These are phyloP conservation scores for Drosophila nasuta DNA, from an alignment of 1,140 invertebrate species.

Conservation along the genomic window DNA sequence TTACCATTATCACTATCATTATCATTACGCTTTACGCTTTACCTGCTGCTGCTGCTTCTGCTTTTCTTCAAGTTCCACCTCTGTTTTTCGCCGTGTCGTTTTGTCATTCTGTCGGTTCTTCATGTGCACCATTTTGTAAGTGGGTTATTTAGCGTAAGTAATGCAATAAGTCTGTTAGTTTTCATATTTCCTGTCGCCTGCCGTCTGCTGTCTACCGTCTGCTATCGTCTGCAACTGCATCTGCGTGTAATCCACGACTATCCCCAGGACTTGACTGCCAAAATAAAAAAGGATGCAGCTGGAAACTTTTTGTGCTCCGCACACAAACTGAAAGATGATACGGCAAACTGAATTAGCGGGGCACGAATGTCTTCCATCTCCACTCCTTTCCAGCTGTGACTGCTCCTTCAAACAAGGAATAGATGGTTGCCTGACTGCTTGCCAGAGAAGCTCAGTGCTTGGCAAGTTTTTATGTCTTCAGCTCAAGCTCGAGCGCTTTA, in stretches of 20 bases:
- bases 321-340: constrained; percentile 60
- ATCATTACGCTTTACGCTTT: constrained; percentile 46
- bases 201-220: constrained; percentile 8
- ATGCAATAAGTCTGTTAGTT: constrained; percentile 79
- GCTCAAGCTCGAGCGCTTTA: constrained; percentile 34
- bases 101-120: constrained; percentile 24
- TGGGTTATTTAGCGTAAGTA: constrained; percentile 82
- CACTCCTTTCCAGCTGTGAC: background rate
- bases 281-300: constrained; percentile 9
- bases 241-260: constrained; percentile 59
- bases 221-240: constrained; percentile 29
- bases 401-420: background rate
- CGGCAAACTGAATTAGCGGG: constrained; percentile 68
- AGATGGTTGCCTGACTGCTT: constrained; percentile 5
- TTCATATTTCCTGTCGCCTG: constrained; percentile 67
- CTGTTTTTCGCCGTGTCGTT: background rate
- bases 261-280: constrained; percentile 17
- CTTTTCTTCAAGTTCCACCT: background rate
- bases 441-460: background rate
- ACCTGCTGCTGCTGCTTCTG: constrained; percentile 9
- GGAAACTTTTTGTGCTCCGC: constrained; percentile 41
- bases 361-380: constrained; percentile 37
- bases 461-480: constrained; percentile 20
- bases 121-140: constrained; percentile 70
- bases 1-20: constrained; percentile 58